phyloP scores from a whole-genome alignment of 2,888 invertebrate genomes.

The Anodontia alba region DNA sequence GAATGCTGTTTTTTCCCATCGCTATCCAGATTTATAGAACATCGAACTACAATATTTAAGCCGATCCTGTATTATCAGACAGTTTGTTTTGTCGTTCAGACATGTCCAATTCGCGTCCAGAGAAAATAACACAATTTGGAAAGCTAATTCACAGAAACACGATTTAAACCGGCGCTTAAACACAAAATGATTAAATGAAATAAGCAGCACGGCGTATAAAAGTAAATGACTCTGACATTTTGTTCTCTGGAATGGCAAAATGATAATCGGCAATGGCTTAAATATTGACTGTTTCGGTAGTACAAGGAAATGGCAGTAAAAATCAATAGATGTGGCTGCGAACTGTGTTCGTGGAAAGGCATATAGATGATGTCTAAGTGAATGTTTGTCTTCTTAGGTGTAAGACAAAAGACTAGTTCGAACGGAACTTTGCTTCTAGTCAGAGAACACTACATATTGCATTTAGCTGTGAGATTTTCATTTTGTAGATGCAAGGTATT shows the following conservation, averaged over 20 bases:
- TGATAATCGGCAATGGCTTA: neutral
- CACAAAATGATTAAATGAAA: neutral
- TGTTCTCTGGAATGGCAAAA: neutral
- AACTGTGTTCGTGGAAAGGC: neutral
- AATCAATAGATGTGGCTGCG: neutral
- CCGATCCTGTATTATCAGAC: neutral
- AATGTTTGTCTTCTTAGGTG: neutral
- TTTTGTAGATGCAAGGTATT: no score
- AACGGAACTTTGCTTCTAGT: no score
- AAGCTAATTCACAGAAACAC: neutral
- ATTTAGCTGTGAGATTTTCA: no score
- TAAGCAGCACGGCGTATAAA: neutral
- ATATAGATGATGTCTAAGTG: neutral
- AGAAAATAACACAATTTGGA: neutral
- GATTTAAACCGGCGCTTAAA: neutral
- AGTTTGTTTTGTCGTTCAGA: neutral
- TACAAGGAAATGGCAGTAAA: neutral
- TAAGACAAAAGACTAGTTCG: no score
- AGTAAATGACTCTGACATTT: neutral
- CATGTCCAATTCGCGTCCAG: neutral
- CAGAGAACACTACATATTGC: no score
- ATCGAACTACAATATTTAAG: no score
- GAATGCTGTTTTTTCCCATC: no score
- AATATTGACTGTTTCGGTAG: constrained; percentile 1
- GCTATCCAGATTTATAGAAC: no score